Base-by-base conservation (phyloP, 2,113 vertebrate genomes). In the Marmota flaviventris region DNA sequence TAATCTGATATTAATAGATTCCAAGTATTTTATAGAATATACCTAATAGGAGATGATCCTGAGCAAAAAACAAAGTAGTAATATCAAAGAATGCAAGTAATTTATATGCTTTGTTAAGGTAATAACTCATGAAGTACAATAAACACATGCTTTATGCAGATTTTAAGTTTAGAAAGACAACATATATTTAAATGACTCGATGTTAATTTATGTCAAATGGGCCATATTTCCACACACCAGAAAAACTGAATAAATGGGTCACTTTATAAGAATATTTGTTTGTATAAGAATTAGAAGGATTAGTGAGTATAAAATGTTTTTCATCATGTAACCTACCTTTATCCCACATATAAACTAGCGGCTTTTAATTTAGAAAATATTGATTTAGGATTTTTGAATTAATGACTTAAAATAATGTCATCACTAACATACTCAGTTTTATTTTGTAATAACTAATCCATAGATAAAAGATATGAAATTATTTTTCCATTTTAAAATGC, bases 341-440 rank as follows among this genome's bases (percentile, higher is more conserved):
- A 87, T 39, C 16, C 2, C 10, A 92, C 17, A 29, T 70, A 73
- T 8, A 85, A 82, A 79, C 2, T 67, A 69, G 18, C 18, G 70
- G 4, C 8, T 5, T 12, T 12, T 95, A 78, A 70, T 84, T 93
- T 83, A 87, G 45, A 93, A 88, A 84, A 89, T 17, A 39, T 0
- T 76, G 7, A 83, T 70, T 87, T 91, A 85, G 32, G 42, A 77
- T 48, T 82, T 95, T 58, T 78, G 11, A 91, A 89, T 88, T 88
- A 91, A 65, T 63, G 2, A 97, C 75, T 95, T 94, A 92, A 93
- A 73, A 79, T 92, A 77, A 79, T 92, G 48, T 56, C 77, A 78
- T 88, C 61, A 94, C 3, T 76, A 94, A 22, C 48, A 93, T 51
- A 63, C 6, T 82, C 37, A 73, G 67, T 56, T 86, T 89, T 78